These are phyloP conservation scores for Melanerpes formicivorus DNA, from an alignment of 2,113 vertebrate genomes.

Conservation along the genomic window DNA sequence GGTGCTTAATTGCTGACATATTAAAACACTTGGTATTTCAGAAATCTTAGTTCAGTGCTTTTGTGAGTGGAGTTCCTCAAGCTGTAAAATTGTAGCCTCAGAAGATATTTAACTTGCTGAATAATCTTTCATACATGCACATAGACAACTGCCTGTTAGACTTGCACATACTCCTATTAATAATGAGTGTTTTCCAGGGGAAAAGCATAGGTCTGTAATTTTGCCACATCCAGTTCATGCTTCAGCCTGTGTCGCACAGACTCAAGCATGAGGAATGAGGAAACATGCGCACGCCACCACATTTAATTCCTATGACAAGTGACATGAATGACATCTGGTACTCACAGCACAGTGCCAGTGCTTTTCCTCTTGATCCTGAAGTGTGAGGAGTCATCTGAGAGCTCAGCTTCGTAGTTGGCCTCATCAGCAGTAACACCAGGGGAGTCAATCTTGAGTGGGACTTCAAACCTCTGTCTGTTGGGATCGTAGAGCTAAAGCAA, in stretches of 20 bases:
- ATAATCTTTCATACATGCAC: background rate
- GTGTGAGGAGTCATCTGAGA: background rate
- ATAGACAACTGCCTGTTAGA: background rate
- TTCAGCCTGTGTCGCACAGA: background rate
- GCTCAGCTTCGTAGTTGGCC: background rate
- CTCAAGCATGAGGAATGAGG: background rate
- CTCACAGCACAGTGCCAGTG: conserved; percentile 52
- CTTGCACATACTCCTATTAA: background rate
- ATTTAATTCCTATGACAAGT: background rate
- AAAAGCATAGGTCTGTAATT: background rate
- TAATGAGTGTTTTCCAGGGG: background rate
- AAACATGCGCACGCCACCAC: background rate
- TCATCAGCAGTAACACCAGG: background rate
- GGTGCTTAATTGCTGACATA: background rate
- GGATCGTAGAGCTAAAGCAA: conserved; percentile 57
- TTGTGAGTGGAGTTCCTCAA: background rate
- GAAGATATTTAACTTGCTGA: background rate
- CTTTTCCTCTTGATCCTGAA: conserved; percentile 53
- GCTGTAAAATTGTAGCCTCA: background rate
- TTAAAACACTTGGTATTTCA: background rate
- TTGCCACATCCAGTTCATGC: background rate
- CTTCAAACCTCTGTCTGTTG: conserved; percentile 40
- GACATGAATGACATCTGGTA: background rate
- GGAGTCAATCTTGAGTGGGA: conserved; percentile 18
- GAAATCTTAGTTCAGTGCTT: background rate